These are phyloP conservation scores for Caenorhabditis inopinata DNA, from an alignment of 1,140 invertebrate genomes.

Conservation along the genomic window DNA sequence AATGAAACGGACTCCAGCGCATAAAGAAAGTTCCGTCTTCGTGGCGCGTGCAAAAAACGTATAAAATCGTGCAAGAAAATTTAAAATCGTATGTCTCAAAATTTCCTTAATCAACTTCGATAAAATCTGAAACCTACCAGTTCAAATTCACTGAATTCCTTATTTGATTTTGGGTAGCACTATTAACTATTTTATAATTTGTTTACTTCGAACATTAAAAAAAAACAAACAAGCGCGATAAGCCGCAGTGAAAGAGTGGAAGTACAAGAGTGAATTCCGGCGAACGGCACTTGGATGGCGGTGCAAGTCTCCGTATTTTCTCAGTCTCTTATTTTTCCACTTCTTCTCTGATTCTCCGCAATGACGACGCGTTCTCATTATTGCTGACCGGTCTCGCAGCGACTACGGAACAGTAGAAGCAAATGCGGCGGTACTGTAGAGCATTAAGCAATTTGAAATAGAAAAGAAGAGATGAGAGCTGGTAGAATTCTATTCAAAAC, in stretches of 20 bases:
- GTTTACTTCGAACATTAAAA: background rate
- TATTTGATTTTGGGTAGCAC: too few species aligned
- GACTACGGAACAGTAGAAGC: background rate
- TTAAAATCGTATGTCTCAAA: too few species aligned
- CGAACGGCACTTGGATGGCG: background rate
- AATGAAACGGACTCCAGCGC: too few species aligned
- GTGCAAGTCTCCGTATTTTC: background rate
- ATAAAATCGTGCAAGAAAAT: too few species aligned
- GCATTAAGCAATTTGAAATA: background rate
- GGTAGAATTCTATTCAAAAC: too few species aligned
- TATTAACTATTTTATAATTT: background rate
- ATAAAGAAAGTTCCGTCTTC: too few species aligned
- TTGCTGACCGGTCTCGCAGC: constrained; percentile 20
- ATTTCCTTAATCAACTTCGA: too few species aligned
- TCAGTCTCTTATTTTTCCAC: background rate
- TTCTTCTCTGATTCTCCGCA: background rate
- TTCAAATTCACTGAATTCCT: too few species aligned
- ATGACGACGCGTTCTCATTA: background rate
- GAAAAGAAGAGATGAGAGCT: background rate
- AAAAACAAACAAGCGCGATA: background rate
- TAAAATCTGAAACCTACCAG: too few species aligned
- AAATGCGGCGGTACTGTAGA: background rate
- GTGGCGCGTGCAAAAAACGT: too few species aligned
- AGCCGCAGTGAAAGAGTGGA: background rate
- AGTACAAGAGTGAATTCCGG: background rate